A percentile compares a stretch with the other conserved stretches of the same genome.
phyloP scores from a whole-genome alignment of 2,797 vertebrate genomes.

The Trachops cirrhosus region DNA sequence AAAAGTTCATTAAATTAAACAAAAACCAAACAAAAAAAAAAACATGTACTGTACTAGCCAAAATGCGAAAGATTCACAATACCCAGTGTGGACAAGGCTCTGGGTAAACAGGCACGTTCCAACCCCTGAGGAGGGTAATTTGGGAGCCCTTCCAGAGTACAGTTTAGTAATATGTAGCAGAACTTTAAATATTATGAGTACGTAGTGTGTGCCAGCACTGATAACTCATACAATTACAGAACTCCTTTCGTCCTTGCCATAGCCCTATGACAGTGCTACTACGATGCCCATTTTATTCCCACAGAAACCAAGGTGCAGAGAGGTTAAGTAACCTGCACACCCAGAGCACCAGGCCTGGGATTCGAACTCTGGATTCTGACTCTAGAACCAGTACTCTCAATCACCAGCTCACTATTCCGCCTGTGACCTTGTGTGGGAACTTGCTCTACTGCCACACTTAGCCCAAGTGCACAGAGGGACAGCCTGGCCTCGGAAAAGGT shows the following conservation, averaged over 20 bases:
- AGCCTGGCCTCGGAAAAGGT: neutral
- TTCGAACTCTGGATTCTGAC: neutral
- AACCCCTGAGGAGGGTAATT: neutral
- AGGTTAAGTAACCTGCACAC: neutral
- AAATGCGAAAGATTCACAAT: neutral
- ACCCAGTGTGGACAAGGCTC: neutral
- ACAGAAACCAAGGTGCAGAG: neutral
- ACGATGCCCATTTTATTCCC: neutral
- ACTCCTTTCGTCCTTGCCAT: neutral
- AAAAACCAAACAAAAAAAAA: too few relatives aligned
- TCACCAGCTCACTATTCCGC: neutral
- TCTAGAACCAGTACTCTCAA: neutral
- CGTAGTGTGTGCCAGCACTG: neutral
- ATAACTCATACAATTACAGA: neutral
- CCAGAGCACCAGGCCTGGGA: neutral
- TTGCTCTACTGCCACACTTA: neutral
- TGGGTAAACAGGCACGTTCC: neutral
- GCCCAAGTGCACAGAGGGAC: neutral
- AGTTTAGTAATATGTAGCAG: neutral
- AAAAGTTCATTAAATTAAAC: neutral
- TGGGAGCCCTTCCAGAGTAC: neutral
- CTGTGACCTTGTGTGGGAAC: neutral
- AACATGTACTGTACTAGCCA: neutral
- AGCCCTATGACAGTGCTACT: accelerated
- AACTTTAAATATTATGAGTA: neutral